A percentile compares a stretch with the other conserved stretches of the same genome.
phyloP scores from a whole-genome alignment of 2,113 vertebrate species.

The Perognathus longimembris region DNA sequence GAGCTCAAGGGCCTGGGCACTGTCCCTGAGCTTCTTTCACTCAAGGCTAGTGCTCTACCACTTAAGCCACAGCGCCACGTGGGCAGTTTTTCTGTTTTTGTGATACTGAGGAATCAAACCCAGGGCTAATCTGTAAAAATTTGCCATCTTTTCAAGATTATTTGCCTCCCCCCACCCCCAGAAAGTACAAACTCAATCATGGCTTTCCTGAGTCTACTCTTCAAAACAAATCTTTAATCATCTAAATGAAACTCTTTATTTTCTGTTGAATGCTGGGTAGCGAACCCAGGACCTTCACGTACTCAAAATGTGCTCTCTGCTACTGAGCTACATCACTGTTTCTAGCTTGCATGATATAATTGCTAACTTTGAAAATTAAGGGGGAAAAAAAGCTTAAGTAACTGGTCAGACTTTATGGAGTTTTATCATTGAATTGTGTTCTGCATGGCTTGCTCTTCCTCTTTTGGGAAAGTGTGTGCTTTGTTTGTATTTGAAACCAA shows the following conservation, averaged over 20 bases:
- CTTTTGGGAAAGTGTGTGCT: conserved; percentile 72
- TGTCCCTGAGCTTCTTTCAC: too few relatives aligned
- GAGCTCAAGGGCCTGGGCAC: too few relatives aligned
- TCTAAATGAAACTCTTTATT: too few relatives aligned
- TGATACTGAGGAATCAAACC: too few relatives aligned
- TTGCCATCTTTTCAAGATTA: background rate
- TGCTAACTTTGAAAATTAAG: conserved; percentile 57
- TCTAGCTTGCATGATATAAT: conserved; percentile 77
- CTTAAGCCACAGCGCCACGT: too few relatives aligned
- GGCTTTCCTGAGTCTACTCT: background rate
- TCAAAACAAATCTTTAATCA: background rate
- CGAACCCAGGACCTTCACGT: too few relatives aligned
- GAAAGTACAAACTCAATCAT: background rate
- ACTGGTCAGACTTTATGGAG: conserved; percentile 57
- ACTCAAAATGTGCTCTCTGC: too few relatives aligned
- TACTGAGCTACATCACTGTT: background rate
- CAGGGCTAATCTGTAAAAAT: background rate
- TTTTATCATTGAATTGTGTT: conserved; percentile 73
- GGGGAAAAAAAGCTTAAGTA: conserved; percentile 56
- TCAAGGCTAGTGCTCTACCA: too few relatives aligned
- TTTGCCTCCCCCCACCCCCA: background rate
- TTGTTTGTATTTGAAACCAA: background rate
- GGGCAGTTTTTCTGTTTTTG: too few relatives aligned
- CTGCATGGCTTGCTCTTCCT: conserved; percentile 76
- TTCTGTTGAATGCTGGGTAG: too few relatives aligned